Evolutionary conservation across 2,113 vertebrate genomes (phyloP), one percentile per base, ranked within the genome.

Genomic region (Toxotes jaculatrix): DNA sequence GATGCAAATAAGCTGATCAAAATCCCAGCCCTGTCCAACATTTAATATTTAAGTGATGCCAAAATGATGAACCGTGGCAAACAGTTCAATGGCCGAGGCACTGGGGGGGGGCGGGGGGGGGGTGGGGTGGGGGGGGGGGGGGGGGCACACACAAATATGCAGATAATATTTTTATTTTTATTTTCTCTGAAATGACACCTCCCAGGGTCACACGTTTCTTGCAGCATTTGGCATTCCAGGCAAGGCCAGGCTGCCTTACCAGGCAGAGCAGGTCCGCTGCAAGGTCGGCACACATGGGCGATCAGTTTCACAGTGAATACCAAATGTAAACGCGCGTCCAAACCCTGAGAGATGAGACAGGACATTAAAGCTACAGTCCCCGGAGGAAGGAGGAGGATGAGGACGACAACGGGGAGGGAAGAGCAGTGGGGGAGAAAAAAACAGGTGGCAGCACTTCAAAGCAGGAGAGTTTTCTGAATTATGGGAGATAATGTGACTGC

Each of bases 381-480:
- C 6, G 2, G 78, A 91, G 91, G 77, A 70, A 57, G 55, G 56
- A 76, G 62, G 69, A 84, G 57, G 87, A 84, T 13, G 72, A 88
- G 73, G 84, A 76, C 2, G 42, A 65, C 1, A 17, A 65, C 1
- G 17, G 6, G 51, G 73, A 75, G 65, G 77, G 55, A 87, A 77
- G 66, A 74, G 61, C 63, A 65, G 43, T 38, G 0, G 51, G 42
- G 36, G 51, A 63, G 42, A 77, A 79, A 79, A 82, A 86, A 92
- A 89, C 88, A 92, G 91, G 89, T 91, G 91, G 82, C 70, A 64
- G 65, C 56, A 83, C 87, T 93, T 93, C 85, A 91, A 89, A 92
- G 90, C 74, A 11, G 74, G 45, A 51, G 67, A 84, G 56, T 87
- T 88, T 85, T 84, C 85, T 91, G 91, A 91, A 87, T 92, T 88